Evolutionary conservation across 2,888 invertebrate genomes (phyloP).

Genomic region (Helobdella robusta): DNA sequence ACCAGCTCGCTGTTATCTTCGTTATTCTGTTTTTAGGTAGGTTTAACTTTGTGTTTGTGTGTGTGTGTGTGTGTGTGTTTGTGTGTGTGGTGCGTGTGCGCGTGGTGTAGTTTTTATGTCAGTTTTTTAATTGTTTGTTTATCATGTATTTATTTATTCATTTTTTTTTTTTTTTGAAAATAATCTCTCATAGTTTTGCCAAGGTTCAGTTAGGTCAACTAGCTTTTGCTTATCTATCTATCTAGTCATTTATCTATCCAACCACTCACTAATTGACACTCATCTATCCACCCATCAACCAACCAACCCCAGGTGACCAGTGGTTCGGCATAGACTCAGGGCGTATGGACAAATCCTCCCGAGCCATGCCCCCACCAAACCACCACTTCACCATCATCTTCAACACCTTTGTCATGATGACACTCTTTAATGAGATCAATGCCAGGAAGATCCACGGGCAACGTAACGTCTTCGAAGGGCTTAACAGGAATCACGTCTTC

Average conservation of each 20-base stretch:
- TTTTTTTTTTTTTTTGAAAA: neutral
- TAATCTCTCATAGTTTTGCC: neutral
- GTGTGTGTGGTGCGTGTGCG: no score
- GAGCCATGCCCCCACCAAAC: slow-evolving; percentile 67
- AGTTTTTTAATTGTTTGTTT: neutral
- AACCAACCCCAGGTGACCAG: slow-evolving; percentile 61
- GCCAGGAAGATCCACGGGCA: slow-evolving; percentile 99
- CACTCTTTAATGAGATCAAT: slow-evolving; percentile 98
- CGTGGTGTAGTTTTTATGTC: neutral
- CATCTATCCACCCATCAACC: neutral
- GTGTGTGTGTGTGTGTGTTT: no score
- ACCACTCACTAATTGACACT: neutral
- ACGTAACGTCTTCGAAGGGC: slow-evolving; percentile 90
- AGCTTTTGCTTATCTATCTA: neutral
- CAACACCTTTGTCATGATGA: slow-evolving; percentile 99
- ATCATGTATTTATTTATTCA: no score
- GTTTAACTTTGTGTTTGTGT: no score
- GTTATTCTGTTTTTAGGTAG: slow-evolving; percentile 81
- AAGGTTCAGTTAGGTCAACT: no score
- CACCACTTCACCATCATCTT: slow-evolving; percentile 99
- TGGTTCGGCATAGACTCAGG: slow-evolving; percentile 89
- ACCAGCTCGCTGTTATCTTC: slow-evolving; percentile 90
- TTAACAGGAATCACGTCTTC: slow-evolving; percentile 95
- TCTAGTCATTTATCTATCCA: neutral
- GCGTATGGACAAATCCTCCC: slow-evolving; percentile 47